phyloP scores from a whole-genome alignment of 2,113 vertebrate genomes.

The Meles meles region DNA sequence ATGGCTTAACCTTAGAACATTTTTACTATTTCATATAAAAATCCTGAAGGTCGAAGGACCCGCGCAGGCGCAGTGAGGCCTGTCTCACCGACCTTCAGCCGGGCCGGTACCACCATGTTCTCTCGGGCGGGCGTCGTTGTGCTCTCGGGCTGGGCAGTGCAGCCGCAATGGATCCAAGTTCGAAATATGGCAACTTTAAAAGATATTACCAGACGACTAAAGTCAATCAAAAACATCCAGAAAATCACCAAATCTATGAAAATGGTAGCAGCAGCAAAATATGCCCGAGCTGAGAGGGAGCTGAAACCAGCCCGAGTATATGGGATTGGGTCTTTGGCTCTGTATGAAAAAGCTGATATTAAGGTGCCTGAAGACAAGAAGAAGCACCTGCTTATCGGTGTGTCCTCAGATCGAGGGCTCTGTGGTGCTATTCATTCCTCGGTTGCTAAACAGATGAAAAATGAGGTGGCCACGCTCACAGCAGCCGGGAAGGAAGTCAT shows the following conservation, averaged over 20 bases:
- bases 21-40: background rate
- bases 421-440: slow-evolving; percentile 96
- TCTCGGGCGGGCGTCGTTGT: slow-evolving; percentile 64
- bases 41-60: background rate
- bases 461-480: slow-evolving; percentile 84
- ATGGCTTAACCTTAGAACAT: background rate
- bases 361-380: slow-evolving; percentile 90
- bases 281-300: slow-evolving; percentile 92
- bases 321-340: slow-evolving; percentile 90
- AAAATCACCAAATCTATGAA: slow-evolving; percentile 99
- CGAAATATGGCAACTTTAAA: no score
- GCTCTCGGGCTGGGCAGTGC: slow-evolving; percentile 81
- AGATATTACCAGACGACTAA: slow-evolving; percentile 96
- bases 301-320: slow-evolving; percentile 96
- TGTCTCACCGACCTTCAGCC: slow-evolving; percentile 93
- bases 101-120: slow-evolving; percentile 85
- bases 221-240: slow-evolving; percentile 99
- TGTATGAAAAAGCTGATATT: slow-evolving; percentile 98
- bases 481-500: slow-evolving; percentile 91
- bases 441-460: slow-evolving; percentile 93
- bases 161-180: slow-evolving; percentile 95
- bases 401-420: slow-evolving; percentile 95
- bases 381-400: slow-evolving; percentile 93
- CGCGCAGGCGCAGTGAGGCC: slow-evolving; percentile 84
- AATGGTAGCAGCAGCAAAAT: slow-evolving; percentile 99